These are phyloP conservation scores for Champsocephalus gunnari DNA, from an alignment of 2,797 vertebrate genomes.

Conservation along the genomic window DNA sequence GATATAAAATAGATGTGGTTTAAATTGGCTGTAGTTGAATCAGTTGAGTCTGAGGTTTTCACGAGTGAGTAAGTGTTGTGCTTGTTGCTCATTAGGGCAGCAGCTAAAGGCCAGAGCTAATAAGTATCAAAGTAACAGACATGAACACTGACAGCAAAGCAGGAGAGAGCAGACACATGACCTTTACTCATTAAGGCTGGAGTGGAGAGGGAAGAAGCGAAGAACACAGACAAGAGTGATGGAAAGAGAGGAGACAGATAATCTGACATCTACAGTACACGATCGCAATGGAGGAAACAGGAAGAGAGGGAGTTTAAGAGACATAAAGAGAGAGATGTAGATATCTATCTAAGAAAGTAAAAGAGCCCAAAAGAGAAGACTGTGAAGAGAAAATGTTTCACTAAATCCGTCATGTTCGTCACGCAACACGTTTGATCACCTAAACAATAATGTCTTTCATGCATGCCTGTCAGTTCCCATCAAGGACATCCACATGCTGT, in stretches of 20 bases:
- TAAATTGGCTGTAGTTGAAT: background rate
- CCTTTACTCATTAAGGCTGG: slow-evolving; percentile 67
- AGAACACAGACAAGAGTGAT: slow-evolving; percentile 29
- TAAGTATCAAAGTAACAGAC: slow-evolving; percentile 62
- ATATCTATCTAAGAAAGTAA: slow-evolving; percentile 10
- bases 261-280: slow-evolving; percentile 24
- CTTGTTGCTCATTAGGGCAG: slow-evolving; percentile 54
- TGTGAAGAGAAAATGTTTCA: background rate
- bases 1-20: background rate
- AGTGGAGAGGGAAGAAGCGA: slow-evolving; percentile 19
- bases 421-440: background rate
- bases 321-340: background rate
- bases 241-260: slow-evolving; percentile 13
- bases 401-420: background rate
- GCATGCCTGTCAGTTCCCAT: slow-evolving; percentile 7
- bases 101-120: slow-evolving; percentile 73
- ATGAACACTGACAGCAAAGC: slow-evolving; percentile 64
- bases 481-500: slow-evolving; percentile 9
- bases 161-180: slow-evolving; percentile 59
- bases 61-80: slow-evolving; percentile 27
- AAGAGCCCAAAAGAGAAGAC: background rate
- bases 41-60: slow-evolving; percentile 17
- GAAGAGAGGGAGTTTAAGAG: background rate
- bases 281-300: slow-evolving; percentile 18
- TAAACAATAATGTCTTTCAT: slow-evolving; percentile 14